phyloP scores from a whole-genome alignment of 2,797 vertebrate species.

The Sebastes steindachneri region DNA sequence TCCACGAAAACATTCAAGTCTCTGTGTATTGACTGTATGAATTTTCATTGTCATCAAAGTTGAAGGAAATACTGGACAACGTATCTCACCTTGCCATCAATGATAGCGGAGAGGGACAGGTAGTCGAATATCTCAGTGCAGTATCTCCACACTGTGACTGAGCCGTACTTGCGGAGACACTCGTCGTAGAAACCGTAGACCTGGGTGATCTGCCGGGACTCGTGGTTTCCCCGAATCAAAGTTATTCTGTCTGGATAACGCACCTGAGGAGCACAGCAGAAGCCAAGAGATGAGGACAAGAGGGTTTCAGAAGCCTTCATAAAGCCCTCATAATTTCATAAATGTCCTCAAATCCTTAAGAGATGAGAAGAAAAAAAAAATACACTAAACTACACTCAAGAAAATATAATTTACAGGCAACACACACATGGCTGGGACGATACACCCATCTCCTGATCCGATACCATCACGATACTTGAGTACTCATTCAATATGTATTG shows the following conservation, averaged over 20 bases:
- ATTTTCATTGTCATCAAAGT: neutral
- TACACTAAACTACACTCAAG: neutral
- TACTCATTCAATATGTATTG: too few relatives aligned
- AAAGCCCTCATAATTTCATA: neutral
- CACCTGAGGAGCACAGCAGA: constrained; percentile 78
- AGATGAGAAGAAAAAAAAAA: neutral
- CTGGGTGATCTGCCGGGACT: constrained; percentile 95
- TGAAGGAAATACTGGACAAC: neutral
- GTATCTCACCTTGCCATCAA: constrained; percentile 91
- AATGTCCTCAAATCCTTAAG: neutral
- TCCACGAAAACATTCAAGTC: neutral
- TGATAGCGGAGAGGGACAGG: constrained; percentile 95
- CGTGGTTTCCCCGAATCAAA: constrained; percentile 93
- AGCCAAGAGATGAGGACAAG: neutral
- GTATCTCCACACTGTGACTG: constrained; percentile 96
- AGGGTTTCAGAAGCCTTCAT: neutral
- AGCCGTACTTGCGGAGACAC: constrained; percentile 95
- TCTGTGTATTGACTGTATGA: neutral
- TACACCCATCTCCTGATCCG: too few relatives aligned
- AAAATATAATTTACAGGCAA: neutral
- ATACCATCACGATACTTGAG: too few relatives aligned
- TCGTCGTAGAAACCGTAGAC: constrained; percentile 97
- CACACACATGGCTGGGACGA: neutral
- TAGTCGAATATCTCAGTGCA: constrained; percentile 99
- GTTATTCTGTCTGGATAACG: constrained; percentile 97